Evolutionary conservation across 2,797 vertebrate genomes (phyloP), one percentile per base, ranked within the genome.

Genomic region (Pantherophis alleghaniensis): DNA sequence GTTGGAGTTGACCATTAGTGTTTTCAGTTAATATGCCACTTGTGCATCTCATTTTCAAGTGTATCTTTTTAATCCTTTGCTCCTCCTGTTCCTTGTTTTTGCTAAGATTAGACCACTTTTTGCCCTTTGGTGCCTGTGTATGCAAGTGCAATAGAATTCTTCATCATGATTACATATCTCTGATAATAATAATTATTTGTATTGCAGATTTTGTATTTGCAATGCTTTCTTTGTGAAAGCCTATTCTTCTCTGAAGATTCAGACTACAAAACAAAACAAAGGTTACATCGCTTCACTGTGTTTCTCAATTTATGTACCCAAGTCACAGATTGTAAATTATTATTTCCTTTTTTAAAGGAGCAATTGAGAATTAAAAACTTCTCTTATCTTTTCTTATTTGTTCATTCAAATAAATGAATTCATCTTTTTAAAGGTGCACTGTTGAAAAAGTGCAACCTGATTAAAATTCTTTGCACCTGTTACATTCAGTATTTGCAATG

Each of bases 241-340:
- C 10, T 57, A n/a, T 42, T 22, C 14, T 57, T 63, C 69, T 91
- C 10, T 0, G 0, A 91, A 63, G 5, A 1, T 0, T 86, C 86
- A 1, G 0, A 2, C n/a, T 69, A 32, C n/a, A 16, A 92, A 74
- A 66, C 0, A 91, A 83, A 89, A 6, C 60, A 0, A 0, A 83
- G 57, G 20, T 0, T 0, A 14, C 3, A 87, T 69, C 11, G 1
- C 90, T 95, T 92, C 14, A 18, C 26, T 28, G 4, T 83, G 61
- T 89, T 90, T 87, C 47, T 0, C 26, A 89, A 42, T 28, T 55
- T 56, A 18, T 1, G 63, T 87, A 4, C 42, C 32, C 55, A 69
- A 88, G 69, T 93, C 56, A 53, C 37, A 28, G 28, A 61, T 47
- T 53, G 7, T 66, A 59, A 63, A 90, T 51, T 53, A 6, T 13